Evolutionary conservation across 1,140 invertebrate species (phyloP).

Genomic region (Drosophila willistoni): DNA sequence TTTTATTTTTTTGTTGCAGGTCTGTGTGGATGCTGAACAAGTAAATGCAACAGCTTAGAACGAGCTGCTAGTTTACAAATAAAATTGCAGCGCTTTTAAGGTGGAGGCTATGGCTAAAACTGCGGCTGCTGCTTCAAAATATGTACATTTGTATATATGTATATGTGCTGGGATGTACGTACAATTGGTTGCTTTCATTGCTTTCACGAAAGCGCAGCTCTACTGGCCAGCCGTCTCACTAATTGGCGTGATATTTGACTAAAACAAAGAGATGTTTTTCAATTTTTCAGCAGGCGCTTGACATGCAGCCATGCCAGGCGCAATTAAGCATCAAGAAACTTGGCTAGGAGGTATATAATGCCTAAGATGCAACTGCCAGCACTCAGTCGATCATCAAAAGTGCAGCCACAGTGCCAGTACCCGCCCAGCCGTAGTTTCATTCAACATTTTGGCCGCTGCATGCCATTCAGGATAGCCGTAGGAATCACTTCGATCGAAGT

Average conservation of each 20-base stretch:
- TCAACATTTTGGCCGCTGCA: slow-evolving; percentile 17
- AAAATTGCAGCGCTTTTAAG: slow-evolving; percentile 47
- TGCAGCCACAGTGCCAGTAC: slow-evolving; percentile 40
- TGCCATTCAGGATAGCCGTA: slow-evolving; percentile 44
- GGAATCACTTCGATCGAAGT: slow-evolving; percentile 19
- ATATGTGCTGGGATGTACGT: neutral
- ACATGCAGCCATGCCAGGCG: slow-evolving; percentile 56
- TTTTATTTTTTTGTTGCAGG: neutral
- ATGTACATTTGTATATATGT: slow-evolving; percentile 1
- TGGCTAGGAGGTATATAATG: slow-evolving; percentile 70
- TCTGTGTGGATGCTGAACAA: neutral
- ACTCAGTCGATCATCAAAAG: slow-evolving; percentile 70
- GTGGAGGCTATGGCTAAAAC: slow-evolving; percentile 21
- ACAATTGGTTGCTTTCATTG: slow-evolving; percentile 54
- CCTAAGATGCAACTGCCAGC: slow-evolving; percentile 61
- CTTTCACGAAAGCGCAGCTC: slow-evolving; percentile 77
- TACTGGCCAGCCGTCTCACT: slow-evolving; percentile 58
- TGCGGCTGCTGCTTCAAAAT: neutral
- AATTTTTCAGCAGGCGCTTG: slow-evolving; percentile 69
- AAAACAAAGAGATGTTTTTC: slow-evolving; percentile 70
- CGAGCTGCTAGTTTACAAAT: slow-evolving; percentile 55
- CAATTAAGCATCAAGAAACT: slow-evolving; percentile 57
- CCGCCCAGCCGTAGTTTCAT: slow-evolving; percentile 33
- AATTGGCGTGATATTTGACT: slow-evolving; percentile 81
- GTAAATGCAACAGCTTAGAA: slow-evolving; percentile 66